phyloP scores from a whole-genome alignment of 2,888 invertebrate genomes.

The Xanthorhoe designata region DNA sequence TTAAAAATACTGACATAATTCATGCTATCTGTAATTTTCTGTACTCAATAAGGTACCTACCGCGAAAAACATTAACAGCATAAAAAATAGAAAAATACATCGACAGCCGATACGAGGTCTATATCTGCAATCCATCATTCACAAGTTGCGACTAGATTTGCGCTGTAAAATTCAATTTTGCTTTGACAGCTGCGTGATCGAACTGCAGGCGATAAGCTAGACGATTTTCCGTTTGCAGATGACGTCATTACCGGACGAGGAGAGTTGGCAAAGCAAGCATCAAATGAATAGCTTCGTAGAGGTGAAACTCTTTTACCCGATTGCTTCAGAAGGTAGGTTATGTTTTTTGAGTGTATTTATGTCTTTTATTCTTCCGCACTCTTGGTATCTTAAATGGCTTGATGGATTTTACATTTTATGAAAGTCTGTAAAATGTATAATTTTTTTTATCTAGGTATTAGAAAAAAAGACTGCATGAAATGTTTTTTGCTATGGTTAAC shows the following conservation, averaged over 20 bases:
- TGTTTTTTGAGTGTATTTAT: too few species aligned
- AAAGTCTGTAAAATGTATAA: too few species aligned
- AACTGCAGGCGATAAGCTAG: conserved; percentile 41
- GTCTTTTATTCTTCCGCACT: too few species aligned
- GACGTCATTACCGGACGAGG: conserved; percentile 39
- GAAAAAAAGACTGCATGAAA: too few species aligned
- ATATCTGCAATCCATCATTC: conserved; percentile 50
- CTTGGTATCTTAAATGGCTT: too few species aligned
- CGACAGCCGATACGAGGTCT: conserved; percentile 35
- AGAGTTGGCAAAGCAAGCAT: neutral
- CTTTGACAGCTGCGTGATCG: conserved; percentile 47
- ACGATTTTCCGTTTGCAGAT: conserved; percentile 40
- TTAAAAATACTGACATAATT: too few species aligned
- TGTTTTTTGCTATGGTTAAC: too few species aligned
- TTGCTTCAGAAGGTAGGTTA: neutral
- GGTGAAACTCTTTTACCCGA: conserved; percentile 4
- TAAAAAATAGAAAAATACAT: conserved; percentile 7
- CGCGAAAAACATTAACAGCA: neutral
- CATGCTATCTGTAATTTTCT: too few species aligned
- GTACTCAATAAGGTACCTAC: too few species aligned
- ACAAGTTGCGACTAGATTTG: conserved; percentile 46
- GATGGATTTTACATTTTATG: too few species aligned
- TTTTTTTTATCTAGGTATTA: too few species aligned
- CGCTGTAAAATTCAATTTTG: conserved; percentile 56
- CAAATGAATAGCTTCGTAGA: neutral